A percentile compares a stretch with the other conserved stretches of the same genome.
Evolutionary conservation across 2,113 vertebrate species (phyloP).

Genomic region (Nerophis lumbriciformis): DNA sequence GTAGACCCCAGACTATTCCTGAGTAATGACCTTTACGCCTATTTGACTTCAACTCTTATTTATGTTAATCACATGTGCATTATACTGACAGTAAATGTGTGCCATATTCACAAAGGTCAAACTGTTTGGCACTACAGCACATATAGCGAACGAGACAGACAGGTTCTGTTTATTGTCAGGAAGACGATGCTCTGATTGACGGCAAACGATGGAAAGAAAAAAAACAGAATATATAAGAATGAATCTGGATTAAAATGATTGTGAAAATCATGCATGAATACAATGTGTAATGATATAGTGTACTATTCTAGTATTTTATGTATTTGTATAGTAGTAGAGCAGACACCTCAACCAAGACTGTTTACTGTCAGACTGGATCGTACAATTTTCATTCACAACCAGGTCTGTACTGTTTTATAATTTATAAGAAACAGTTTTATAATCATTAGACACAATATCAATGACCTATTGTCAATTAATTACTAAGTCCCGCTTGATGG

Average conservation of each 20-base stretch:
- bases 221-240: not conserved
- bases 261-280: not conserved
- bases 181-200: constrained; percentile 5
- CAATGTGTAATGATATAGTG: too few species aligned
- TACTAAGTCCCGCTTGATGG: too few species aligned
- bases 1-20: constrained; percentile 50
- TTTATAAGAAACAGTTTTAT: too few species aligned
- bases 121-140: constrained; percentile 32
- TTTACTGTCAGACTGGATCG: too few species aligned
- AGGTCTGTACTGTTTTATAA: too few species aligned
- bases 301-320: too few species aligned
- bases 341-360: too few species aligned
- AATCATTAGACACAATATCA: too few species aligned
- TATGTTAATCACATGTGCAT: constrained; percentile 68
- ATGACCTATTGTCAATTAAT: too few species aligned
- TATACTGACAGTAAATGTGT: constrained; percentile 58
- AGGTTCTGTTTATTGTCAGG: constrained; percentile 20
- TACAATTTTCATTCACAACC: too few species aligned
- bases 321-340: too few species aligned
- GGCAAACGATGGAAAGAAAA: not conserved
- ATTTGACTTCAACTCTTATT: constrained; percentile 69
- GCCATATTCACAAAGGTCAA: constrained; percentile 54
- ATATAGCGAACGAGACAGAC: constrained; percentile 12
- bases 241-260: not conserved
- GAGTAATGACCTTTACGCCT: constrained; percentile 74